Evolutionary conservation across 1,140 invertebrate species (phyloP).

Genomic region (Babylonia areolata): DNA sequence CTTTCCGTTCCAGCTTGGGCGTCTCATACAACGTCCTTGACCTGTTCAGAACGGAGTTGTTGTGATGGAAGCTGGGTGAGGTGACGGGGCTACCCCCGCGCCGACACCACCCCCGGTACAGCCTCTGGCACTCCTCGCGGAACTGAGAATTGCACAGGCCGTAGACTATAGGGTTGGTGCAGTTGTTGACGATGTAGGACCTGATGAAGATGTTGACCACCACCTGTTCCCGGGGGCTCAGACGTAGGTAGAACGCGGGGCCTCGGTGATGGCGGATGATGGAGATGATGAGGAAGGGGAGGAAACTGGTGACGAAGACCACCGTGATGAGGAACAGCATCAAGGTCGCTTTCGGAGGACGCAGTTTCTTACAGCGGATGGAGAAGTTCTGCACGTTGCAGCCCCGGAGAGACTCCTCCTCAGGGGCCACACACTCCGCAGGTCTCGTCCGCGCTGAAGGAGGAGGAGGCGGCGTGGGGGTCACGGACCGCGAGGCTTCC

Average conservation of each 20-base stretch:
- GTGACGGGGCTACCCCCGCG: neutral
- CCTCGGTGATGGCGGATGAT: constrained; percentile 42
- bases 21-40: constrained; percentile 25
- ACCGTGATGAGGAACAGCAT: constrained; percentile 65
- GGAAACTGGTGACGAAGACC: constrained; percentile 64
- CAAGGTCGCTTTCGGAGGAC: constrained; percentile 53
- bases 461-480: neutral
- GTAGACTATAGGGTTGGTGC: constrained; percentile 64
- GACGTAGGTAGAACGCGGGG: constrained; percentile 34
- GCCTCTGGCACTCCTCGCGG: constrained; percentile 47
- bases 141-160: constrained; percentile 62
- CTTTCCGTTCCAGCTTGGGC: constrained; percentile 13
- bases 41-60: neutral
- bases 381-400: constrained; percentile 33
- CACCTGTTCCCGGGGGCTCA: constrained; percentile 40
- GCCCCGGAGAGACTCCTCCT: constrained; percentile 1
- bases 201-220: constrained; percentile 56
- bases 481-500: too few relatives aligned
- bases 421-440: neutral
- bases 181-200: constrained; percentile 64
- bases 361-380: constrained; percentile 36
- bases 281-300: constrained; percentile 64
- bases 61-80: neutral
- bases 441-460: neutral
- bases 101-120: constrained; percentile 12